Conservation (phyloP, 2,113 vertebrate species). For the Haemorhous mexicanus region DNA sequence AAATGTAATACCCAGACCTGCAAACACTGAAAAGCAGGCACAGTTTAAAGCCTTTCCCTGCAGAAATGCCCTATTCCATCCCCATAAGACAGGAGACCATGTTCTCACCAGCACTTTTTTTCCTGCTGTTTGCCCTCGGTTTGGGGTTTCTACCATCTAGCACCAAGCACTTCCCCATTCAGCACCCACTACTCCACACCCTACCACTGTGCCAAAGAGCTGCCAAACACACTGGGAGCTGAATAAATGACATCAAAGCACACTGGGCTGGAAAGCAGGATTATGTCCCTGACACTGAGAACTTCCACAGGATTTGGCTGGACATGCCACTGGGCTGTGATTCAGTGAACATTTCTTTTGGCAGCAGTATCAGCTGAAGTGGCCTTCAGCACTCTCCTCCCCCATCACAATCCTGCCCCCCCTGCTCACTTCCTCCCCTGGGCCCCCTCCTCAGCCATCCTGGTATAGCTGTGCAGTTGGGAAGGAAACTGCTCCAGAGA, state of each 20-base stretch:
- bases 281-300: not conserved
- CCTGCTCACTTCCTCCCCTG: not conserved
- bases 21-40: not conserved
- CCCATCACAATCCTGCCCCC: not conserved
- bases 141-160: not conserved
- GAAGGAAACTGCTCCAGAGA: conserved; percentile 2
- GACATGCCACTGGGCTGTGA: not conserved
- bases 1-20: not conserved
- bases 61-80: not conserved
- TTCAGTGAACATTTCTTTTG: conserved; percentile 20
- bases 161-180: not conserved
- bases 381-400: conserved; percentile 11
- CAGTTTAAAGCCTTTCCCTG: not conserved
- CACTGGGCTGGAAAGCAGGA: not conserved
- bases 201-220: not conserved
- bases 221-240: not conserved
- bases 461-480: not conserved
- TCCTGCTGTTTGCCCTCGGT: not conserved
- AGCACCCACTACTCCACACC: not conserved
- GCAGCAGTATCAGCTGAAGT: not conserved
- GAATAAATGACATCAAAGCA: not conserved
- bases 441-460: not conserved
- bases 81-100: not conserved
- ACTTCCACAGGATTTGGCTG: not conserved
- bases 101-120: not conserved